phyloP scores from a whole-genome alignment of 2,888 invertebrate genomes.

The Drosophila robusta region DNA sequence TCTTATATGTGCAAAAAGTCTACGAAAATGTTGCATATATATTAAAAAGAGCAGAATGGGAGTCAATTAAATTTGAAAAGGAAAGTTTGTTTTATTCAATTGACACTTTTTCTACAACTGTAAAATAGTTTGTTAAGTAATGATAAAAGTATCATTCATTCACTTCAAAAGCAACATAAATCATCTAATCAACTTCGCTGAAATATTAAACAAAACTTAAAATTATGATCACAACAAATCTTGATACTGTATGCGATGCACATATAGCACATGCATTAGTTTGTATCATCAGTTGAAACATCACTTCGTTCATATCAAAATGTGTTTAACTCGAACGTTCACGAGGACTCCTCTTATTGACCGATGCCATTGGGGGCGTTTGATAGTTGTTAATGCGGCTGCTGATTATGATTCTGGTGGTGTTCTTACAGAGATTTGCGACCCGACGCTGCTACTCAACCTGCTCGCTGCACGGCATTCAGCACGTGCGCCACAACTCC shows the following conservation, averaged over 20 bases:
- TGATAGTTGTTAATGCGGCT: conserved; percentile 36
- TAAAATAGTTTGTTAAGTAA: not conserved
- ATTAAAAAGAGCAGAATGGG: too few species aligned
- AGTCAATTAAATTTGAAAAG: too few species aligned
- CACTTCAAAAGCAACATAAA: too few species aligned
- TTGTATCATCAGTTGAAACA: conserved; percentile 3
- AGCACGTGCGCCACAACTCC: conserved; percentile 91
- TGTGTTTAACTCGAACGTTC: not conserved
- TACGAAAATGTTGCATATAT: too few species aligned
- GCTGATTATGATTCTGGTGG: conserved; percentile 61
- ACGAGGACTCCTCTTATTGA: too few species aligned
- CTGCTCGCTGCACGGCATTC: conserved; percentile 90
- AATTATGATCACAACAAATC: not conserved
- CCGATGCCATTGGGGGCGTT: not conserved
- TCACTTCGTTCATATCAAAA: not conserved
- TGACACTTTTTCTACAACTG: conserved; percentile 1
- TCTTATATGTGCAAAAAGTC: too few species aligned
- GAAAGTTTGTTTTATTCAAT: not conserved
- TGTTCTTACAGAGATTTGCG: conserved; percentile 89
- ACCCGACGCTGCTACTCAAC: conserved; percentile 92
- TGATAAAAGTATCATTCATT: conserved; percentile 9
- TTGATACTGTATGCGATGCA: not conserved
- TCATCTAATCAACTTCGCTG: not conserved
- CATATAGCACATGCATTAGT: not conserved
- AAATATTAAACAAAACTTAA: not conserved